Evolutionary conservation across 2,888 invertebrate species (phyloP).

Genomic region (Trichacis sp.): DNA sequence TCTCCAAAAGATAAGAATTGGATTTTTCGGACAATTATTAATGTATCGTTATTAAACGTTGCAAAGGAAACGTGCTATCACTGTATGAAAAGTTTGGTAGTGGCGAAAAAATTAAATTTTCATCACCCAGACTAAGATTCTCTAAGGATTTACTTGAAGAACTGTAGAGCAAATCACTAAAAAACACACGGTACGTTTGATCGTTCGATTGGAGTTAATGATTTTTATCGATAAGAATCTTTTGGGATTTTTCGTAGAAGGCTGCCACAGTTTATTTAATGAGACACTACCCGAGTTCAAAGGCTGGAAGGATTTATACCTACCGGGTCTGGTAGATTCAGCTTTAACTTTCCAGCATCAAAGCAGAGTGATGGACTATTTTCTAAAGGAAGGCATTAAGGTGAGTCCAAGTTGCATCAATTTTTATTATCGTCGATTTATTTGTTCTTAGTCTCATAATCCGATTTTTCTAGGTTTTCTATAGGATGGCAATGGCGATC

Average conservation of each 20-base stretch:
- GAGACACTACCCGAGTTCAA: constrained; percentile 83
- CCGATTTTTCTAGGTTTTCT: too few relatives aligned
- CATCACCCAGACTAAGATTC: constrained; percentile 95
- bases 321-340: constrained; percentile 99
- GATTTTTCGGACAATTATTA: too few relatives aligned
- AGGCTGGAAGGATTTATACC: constrained; percentile 88
- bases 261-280: constrained; percentile 86
- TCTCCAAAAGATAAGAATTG: too few relatives aligned
- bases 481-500: constrained; percentile 92
- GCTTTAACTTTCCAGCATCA: constrained; percentile 95
- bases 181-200: constrained; percentile 87
- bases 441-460: too few relatives aligned
- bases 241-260: constrained; percentile 78
- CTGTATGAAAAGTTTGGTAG: constrained; percentile 91
- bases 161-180: constrained; percentile 96
- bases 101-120: constrained; percentile 92
- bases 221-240: too few relatives aligned
- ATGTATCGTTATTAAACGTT: constrained; percentile 44
- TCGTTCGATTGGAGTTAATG: too few relatives aligned
- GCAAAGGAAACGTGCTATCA: constrained; percentile 95
- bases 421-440: too few relatives aligned
- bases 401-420: too few relatives aligned
- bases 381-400: constrained; percentile 97
- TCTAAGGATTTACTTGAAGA: constrained; percentile 95
- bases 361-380: constrained; percentile 97